These are phyloP conservation scores for Stenchaetothrips biformis DNA, from an alignment of 2,888 invertebrate species.

Conservation along the genomic window DNA sequence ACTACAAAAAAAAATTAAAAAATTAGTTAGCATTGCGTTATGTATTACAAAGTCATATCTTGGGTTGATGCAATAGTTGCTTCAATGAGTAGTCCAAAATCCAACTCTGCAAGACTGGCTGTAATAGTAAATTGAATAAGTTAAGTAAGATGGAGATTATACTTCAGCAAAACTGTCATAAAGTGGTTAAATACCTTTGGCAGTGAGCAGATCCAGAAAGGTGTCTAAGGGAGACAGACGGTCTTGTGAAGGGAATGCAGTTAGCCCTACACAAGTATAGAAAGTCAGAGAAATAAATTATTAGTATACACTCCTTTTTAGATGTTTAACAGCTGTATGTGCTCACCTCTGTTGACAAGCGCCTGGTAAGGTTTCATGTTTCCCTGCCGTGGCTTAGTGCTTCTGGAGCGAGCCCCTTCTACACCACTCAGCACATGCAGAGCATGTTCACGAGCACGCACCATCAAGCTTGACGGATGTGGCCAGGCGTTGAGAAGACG, in stretches of 20 bases:
- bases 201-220: constrained; percentile 76
- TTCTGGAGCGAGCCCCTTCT: constrained; percentile 44
- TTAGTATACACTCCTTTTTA: neutral
- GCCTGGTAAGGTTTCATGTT: constrained; percentile 19
- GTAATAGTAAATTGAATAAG: constrained; percentile 38
- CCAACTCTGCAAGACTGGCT: constrained; percentile 77
- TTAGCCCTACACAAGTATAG: constrained; percentile 54
- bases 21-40: neutral
- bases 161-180: constrained; percentile 16
- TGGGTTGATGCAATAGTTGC: constrained; percentile 66
- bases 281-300: neutral
- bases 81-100: constrained; percentile 79
- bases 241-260: constrained; percentile 67
- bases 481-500: constrained; percentile 73
- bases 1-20: neutral
- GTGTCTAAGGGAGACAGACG: constrained; percentile 75
- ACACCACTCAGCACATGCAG: constrained; percentile 72
- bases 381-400: constrained; percentile 30
- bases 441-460: constrained; percentile 77
- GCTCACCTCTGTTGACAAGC: constrained; percentile 35
- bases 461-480: constrained; percentile 68
- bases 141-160: neutral
- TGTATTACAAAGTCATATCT: constrained; percentile 40
- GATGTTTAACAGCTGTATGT: constrained; percentile 24
- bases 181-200: constrained; percentile 53